phyloP scores from a whole-genome alignment of 2,888 invertebrate species.

The Alentia gelatinosa region DNA sequence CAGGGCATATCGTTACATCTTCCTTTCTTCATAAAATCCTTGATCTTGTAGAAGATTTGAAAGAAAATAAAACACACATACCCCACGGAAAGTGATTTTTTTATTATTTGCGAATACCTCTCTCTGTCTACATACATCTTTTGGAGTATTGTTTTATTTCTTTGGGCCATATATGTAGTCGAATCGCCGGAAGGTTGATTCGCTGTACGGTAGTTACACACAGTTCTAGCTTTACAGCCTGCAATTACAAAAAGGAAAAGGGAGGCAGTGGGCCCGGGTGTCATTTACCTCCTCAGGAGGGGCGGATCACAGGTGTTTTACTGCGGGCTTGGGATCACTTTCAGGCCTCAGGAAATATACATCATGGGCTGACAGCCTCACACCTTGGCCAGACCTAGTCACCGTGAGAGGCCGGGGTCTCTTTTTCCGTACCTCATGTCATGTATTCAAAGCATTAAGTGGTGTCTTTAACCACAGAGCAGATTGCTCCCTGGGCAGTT shows the following conservation, averaged over 20 bases:
- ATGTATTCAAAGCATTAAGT: background rate
- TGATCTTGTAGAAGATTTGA: too few relatives aligned
- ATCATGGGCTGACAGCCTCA: background rate
- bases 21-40: background rate
- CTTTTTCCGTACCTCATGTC: background rate
- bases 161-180: too few relatives aligned
- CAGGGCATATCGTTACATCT: background rate
- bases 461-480: background rate
- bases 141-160: background rate
- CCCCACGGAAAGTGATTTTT: too few relatives aligned
- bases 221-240: background rate
- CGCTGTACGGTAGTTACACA: background rate
- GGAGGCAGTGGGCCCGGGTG: background rate
- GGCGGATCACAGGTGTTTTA: background rate
- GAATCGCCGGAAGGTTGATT: too few relatives aligned
- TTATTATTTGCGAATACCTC: too few relatives aligned
- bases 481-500: background rate
- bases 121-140: background rate
- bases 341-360: conserved; percentile 26
- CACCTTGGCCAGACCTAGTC: background rate
- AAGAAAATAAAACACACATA: too few relatives aligned
- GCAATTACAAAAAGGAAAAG: background rate
- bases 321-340: conserved; percentile 8
- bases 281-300: background rate
- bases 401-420: background rate